phyloP scores from a whole-genome alignment of 2,797 vertebrate species.

The Semotilus atromaculatus region DNA sequence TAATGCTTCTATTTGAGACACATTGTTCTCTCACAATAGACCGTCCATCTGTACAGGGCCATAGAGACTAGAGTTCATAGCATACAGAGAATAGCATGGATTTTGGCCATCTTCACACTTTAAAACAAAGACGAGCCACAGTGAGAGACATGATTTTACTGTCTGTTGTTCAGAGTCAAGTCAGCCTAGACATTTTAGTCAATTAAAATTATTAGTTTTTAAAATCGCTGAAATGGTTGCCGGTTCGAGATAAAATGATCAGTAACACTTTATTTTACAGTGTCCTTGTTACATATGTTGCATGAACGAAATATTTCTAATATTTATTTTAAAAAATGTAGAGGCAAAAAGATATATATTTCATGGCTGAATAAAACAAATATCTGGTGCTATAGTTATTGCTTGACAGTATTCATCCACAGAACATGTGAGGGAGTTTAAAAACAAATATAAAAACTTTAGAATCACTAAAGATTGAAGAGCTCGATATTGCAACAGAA shows the following conservation, averaged over 20 bases:
- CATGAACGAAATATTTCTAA: not conserved
- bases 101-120: constrained; percentile 10
- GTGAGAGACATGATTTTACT: no score
- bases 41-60: constrained; percentile 56
- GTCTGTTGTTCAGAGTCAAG: no score
- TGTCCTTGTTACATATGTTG: no score
- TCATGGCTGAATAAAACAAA: not conserved
- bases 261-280: no score
- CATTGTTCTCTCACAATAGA: constrained; percentile 67
- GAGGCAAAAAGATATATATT: not conserved
- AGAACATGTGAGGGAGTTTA: not conserved
- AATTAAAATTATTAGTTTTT: no score
- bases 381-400: not conserved
- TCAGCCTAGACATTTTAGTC: no score
- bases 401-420: not conserved
- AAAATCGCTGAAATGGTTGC: no score
- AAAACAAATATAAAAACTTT: not conserved
- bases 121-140: no score
- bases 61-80: constrained; percentile 21
- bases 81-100: constrained; percentile 55
- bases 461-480: no score
- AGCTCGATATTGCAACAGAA: no score
- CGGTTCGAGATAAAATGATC: no score
- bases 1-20: constrained; percentile 91
- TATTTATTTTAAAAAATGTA: not conserved